These are phyloP conservation scores for Cairina moschata DNA, from an alignment of 2,113 vertebrate species.

Conservation along the genomic window DNA sequence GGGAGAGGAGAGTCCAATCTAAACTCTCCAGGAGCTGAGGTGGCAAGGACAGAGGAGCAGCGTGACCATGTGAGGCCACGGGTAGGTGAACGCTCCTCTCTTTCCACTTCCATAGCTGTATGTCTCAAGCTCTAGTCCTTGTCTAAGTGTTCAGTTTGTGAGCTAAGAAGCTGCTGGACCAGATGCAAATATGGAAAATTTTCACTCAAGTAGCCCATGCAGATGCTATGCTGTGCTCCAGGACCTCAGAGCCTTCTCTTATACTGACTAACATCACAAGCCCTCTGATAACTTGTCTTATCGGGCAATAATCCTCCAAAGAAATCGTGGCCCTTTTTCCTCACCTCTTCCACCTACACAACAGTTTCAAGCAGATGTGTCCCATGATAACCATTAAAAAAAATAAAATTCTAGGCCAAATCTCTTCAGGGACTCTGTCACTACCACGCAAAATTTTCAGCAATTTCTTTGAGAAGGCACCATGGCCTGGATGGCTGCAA, in stretches of 20 bases:
- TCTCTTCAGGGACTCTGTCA: background rate
- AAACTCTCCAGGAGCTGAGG: background rate
- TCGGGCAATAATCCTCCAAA: conserved; percentile 4
- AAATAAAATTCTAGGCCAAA: background rate
- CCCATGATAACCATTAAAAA: background rate
- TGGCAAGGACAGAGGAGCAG: background rate
- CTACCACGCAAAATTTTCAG: background rate
- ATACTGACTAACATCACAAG: background rate
- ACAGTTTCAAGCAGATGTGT: background rate
- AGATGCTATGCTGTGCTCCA: background rate
- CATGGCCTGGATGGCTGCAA: background rate
- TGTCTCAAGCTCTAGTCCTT: background rate
- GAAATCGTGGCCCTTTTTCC: background rate
- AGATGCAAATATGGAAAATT: background rate
- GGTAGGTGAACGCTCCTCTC: background rate
- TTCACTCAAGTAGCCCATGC: background rate
- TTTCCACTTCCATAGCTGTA: background rate
- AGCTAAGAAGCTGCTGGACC: background rate
- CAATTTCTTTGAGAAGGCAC: background rate
- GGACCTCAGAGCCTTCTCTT: background rate
- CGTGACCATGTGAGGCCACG: background rate
- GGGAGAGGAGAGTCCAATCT: background rate
- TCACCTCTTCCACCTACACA: background rate
- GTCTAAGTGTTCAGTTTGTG: background rate
- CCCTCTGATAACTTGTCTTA: background rate